These are phyloP conservation scores for Drosophila leonis DNA, from an alignment of 2,888 invertebrate genomes.

Conservation along the genomic window DNA sequence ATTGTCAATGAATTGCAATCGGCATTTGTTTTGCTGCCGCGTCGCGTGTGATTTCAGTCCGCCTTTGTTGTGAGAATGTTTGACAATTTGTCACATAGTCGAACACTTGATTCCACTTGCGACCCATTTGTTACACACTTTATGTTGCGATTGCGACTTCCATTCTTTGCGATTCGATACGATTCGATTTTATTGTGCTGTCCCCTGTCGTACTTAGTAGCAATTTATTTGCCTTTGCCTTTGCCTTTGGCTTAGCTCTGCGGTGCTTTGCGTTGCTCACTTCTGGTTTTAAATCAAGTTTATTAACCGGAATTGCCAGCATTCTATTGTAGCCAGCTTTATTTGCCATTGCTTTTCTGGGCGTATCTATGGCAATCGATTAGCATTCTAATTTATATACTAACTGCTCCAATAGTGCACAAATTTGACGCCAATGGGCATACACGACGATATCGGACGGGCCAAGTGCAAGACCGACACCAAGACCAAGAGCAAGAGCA, in stretches of 20 bases:
- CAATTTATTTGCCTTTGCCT: constrained; percentile 65
- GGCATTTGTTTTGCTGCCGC: constrained; percentile 40
- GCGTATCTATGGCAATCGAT: constrained; percentile 75
- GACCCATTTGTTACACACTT: constrained; percentile 77
- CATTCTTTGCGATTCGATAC: constrained; percentile 28
- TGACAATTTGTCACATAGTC: constrained; percentile 74
- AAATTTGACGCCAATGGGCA: constrained; percentile 72
- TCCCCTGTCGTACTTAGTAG: constrained; percentile 62
- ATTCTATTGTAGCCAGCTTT: constrained; percentile 51
- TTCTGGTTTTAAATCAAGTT: constrained; percentile 82
- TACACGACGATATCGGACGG: constrained; percentile 53
- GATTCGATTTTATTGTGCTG: constrained; percentile 41
- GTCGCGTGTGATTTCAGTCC: constrained; percentile 20
- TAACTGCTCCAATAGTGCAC: constrained; percentile 56
- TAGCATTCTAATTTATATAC: constrained; percentile 82
- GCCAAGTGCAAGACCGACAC: constrained; percentile 59
- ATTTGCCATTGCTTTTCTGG: constrained; percentile 57
- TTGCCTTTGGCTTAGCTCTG: constrained; percentile 29
- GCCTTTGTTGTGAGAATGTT: constrained; percentile 62
- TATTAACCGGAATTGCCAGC: constrained; percentile 75
- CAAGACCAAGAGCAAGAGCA: constrained; percentile 50
- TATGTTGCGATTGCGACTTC: constrained; percentile 36
- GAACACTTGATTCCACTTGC: constrained; percentile 45
- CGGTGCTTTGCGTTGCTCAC: constrained; percentile 46
- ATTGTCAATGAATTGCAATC: constrained; percentile 70